phyloP scores from a whole-genome alignment of 2,888 invertebrate species.

The Zootermopsis nevadensis region DNA sequence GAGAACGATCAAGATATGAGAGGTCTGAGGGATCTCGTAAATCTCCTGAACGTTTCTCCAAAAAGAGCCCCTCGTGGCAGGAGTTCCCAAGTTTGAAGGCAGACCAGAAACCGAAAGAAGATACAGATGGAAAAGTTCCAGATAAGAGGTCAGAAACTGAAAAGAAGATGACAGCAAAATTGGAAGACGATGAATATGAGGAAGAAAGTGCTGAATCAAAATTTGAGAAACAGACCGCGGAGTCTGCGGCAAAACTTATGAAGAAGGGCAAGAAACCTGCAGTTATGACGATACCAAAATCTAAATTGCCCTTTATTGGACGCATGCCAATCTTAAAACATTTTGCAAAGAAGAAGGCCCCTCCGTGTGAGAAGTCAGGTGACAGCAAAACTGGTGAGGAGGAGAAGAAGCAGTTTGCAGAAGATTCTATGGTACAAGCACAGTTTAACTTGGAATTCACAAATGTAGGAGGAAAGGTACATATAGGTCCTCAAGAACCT shows the following conservation, averaged over 20 bases:
- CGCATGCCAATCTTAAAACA: conserved; percentile 83
- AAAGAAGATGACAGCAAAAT: not conserved
- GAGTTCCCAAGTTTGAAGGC: conserved; percentile 11
- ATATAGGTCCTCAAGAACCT: conserved; percentile 9
- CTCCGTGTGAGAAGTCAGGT: conserved; percentile 57
- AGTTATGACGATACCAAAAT: conserved; percentile 64
- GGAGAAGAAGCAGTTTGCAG: conserved; percentile 45
- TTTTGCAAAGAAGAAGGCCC: conserved; percentile 62
- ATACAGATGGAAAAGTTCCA: conserved; percentile 3
- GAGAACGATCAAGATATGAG: conserved; percentile 16
- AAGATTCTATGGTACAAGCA: conserved; percentile 29
- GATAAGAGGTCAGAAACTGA: conserved; percentile 39
- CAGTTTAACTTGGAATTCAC: conserved; percentile 29
- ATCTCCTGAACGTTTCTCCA: conserved; percentile 24
- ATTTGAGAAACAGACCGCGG: conserved; percentile 60
- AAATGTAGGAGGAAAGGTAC: conserved; percentile 16
- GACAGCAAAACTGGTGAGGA: conserved; percentile 31
- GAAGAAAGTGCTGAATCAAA: conserved; percentile 58
- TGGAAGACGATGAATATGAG: conserved; percentile 50
- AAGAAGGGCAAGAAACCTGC: conserved; percentile 58
- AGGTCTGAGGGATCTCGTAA: conserved; percentile 27
- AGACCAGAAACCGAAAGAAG: conserved; percentile 19
- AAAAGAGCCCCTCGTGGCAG: not conserved
- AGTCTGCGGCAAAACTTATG: conserved; percentile 54
- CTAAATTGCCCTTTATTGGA: conserved; percentile 86